Percentiles rank a stretch among this genome's conserved stretches.
These are phyloP conservation scores for Bembecia ichneumoniformis DNA, from an alignment of 2,888 invertebrate species.

Conservation along the genomic window DNA sequence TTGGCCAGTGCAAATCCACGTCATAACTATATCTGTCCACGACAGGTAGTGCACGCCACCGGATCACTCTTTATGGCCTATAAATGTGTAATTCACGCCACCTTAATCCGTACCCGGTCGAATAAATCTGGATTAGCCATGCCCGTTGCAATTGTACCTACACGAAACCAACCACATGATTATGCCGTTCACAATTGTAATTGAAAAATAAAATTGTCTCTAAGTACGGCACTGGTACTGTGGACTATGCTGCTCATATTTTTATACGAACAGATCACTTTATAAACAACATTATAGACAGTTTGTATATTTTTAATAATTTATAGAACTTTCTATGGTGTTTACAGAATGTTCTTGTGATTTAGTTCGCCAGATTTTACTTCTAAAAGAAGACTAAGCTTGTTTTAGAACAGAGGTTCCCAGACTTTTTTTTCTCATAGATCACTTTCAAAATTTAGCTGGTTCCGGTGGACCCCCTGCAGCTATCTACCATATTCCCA, in stretches of 20 bases:
- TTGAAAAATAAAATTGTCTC: conserved; percentile 60
- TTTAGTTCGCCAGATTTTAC: too few relatives aligned
- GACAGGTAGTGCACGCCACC: conserved; percentile 62
- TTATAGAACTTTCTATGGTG: too few relatives aligned
- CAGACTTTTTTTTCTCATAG: too few relatives aligned
- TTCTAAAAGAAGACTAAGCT: too few relatives aligned
- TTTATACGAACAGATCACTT: background rate
- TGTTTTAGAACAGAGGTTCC: too few relatives aligned
- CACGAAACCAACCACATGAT: conserved; percentile 50
- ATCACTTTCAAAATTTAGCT: too few relatives aligned
- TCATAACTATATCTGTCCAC: conserved; percentile 57
- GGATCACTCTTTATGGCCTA: conserved; percentile 72
- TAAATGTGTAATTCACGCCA: conserved; percentile 72
- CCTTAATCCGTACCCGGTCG: conserved; percentile 66
- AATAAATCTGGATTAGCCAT: conserved; percentile 69
- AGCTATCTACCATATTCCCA: too few relatives aligned
- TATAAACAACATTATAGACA: background rate
- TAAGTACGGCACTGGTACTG: conserved; percentile 12
- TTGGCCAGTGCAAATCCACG: conserved; percentile 33
- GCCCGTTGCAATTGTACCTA: conserved; percentile 52
- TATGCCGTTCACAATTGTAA: conserved; percentile 70
- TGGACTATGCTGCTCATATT: background rate
- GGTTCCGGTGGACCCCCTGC: too few relatives aligned
- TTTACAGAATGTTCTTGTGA: too few relatives aligned
- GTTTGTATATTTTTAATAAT: too few relatives aligned